Evolutionary conservation across 2,113 vertebrate species (phyloP).

Genomic region (Thoracochromis brauschi): DNA sequence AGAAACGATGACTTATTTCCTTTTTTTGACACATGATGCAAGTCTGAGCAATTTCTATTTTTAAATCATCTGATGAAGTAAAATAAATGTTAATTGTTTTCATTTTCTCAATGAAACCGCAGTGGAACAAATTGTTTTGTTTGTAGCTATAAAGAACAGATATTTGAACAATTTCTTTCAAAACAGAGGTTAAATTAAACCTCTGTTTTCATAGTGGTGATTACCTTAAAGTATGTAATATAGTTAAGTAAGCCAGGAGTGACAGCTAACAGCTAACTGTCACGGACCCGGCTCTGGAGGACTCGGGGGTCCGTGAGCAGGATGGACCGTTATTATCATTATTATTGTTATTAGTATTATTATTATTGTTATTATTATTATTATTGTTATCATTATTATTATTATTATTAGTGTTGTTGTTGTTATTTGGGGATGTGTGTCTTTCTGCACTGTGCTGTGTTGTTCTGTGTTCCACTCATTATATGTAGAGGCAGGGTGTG

Average conservation of each 20-base stretch:
- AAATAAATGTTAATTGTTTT: neutral
- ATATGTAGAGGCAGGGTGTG: neutral
- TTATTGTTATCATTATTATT: accelerated
- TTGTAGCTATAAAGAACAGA: neutral
- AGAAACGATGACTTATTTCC: neutral
- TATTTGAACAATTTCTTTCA: neutral
- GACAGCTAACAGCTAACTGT: neutral
- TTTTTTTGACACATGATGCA: neutral
- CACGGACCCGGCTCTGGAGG: neutral
- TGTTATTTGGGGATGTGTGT: neutral
- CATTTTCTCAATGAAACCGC: neutral
- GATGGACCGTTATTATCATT: neutral
- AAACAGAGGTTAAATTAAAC: neutral
- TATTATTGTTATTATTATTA: accelerated
- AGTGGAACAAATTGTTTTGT: neutral
- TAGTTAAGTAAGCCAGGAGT: neutral
- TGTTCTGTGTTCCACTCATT: neutral
- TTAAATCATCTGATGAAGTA: neutral
- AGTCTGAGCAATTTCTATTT: neutral
- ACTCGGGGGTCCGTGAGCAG: neutral
- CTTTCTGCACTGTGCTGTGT: neutral
- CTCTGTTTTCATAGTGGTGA: neutral
- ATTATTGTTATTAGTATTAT: accelerated
- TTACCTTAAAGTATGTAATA: neutral
- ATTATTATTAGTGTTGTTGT: neutral